Evolutionary conservation across 2,797 vertebrate genomes (phyloP).

Genomic region (Acanthiza pusilla): DNA sequence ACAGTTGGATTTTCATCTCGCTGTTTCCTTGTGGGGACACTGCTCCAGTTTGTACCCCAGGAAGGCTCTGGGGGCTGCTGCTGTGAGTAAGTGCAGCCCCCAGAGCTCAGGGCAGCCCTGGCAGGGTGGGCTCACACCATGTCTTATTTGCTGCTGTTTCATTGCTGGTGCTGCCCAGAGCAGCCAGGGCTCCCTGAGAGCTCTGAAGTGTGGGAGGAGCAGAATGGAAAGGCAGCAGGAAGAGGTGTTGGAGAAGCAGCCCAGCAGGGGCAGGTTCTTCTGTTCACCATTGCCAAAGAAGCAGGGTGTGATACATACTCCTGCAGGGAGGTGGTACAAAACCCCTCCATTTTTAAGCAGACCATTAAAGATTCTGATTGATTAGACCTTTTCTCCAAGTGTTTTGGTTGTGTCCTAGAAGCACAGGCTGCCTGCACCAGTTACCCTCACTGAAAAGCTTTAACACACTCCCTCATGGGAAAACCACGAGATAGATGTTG

Average conservation of each 20-base stretch:
- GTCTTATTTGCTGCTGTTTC: neutral
- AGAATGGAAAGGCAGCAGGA: neutral
- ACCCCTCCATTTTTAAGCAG: neutral
- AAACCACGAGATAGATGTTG: fast-evolving
- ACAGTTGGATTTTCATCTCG: conserved; percentile 43
- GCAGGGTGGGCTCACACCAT: neutral
- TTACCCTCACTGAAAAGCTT: neutral
- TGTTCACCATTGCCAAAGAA: neutral
- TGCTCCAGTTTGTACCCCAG: neutral
- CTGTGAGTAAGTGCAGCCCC: neutral
- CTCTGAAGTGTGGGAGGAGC: neutral
- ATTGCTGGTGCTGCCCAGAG: neutral
- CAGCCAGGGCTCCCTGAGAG: neutral
- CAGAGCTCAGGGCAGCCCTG: neutral
- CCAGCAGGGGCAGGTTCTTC: neutral
- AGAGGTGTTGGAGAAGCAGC: neutral
- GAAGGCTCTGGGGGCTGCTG: conserved; percentile 10
- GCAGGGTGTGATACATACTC: too few species aligned
- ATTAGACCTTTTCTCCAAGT: neutral
- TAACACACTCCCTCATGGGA: neutral
- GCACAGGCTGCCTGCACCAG: neutral
- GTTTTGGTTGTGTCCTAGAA: neutral
- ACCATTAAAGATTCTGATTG: neutral
- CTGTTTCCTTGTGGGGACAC: neutral
- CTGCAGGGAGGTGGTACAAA: neutral